phyloP scores from a whole-genome alignment of 2,888 invertebrate genomes.

The Philhelius pedissequus region DNA sequence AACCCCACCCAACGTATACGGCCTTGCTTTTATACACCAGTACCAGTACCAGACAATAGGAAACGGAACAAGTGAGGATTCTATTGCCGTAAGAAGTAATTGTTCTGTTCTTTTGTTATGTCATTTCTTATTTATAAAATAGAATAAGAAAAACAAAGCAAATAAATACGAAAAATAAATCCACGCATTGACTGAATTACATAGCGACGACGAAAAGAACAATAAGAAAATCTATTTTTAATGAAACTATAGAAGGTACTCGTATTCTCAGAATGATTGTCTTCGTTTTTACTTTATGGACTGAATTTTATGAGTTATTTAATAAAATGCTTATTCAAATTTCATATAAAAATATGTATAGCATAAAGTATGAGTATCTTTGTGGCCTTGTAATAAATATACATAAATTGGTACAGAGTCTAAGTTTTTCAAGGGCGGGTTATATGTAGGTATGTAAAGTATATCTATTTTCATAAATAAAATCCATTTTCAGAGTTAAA shows the following conservation, averaged over 20 bases:
- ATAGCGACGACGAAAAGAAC: background rate
- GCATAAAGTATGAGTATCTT: background rate
- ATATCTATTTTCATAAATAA: background rate
- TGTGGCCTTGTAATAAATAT: background rate
- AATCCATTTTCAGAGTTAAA: background rate
- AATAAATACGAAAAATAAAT: background rate
- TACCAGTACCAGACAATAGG: slow-evolving; percentile 2
- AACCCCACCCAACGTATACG: too few relatives aligned
- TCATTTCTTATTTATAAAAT: background rate
- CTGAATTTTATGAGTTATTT: background rate
- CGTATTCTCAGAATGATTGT: background rate
- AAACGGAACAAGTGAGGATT: slow-evolving; percentile 11
- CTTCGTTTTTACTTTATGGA: background rate
- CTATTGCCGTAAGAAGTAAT: slow-evolving; percentile 39
- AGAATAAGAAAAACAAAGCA: background rate
- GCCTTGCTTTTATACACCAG: too few relatives aligned
- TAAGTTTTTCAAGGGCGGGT: background rate
- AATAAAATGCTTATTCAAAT: background rate
- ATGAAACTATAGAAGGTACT: background rate
- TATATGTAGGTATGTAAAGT: too few relatives aligned
- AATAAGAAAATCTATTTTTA: slow-evolving; percentile 3
- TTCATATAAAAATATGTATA: background rate
- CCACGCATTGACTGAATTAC: slow-evolving; percentile 2
- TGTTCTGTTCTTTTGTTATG: slow-evolving; percentile 45
- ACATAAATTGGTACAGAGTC: background rate